A percentile compares a stretch with the other conserved stretches of the same genome.
These are phyloP conservation scores for Halcyon malimbica DNA, from an alignment of 2,113 vertebrate species.

Conservation along the genomic window DNA sequence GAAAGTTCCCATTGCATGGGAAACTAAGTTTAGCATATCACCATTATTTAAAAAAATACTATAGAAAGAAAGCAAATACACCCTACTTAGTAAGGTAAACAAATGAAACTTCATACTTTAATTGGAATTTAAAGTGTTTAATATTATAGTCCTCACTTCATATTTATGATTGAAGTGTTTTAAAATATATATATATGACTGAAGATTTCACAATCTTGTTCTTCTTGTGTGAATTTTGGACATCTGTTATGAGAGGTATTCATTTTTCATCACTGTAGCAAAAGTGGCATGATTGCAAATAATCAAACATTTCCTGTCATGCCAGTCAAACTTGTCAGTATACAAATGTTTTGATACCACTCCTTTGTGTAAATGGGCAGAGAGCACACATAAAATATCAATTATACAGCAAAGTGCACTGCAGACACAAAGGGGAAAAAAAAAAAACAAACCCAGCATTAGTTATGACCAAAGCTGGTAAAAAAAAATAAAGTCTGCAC, in stretches of 20 bases:
- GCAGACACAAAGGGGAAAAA: fast-evolving
- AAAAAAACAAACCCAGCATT: no score
- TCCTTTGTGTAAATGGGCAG: background rate
- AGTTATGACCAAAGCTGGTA: background rate
- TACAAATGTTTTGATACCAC: background rate
- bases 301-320: background rate
- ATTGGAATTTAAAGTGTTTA: background rate
- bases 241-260: background rate
- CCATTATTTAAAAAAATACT: background rate
- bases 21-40: background rate
- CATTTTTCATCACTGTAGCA: background rate
- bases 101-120: background rate
- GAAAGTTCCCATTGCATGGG: background rate
- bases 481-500: background rate
- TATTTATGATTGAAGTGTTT: background rate
- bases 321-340: background rate
- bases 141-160: background rate
- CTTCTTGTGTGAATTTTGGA: background rate
- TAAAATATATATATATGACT: background rate
- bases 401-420: background rate
- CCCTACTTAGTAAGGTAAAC: background rate
- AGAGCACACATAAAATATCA: background rate
- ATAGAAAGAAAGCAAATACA: background rate
- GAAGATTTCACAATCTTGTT: background rate
- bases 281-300: background rate